Conservation (phyloP, 2,888 invertebrate species). For the Hypercompe scribonia region DNA sequence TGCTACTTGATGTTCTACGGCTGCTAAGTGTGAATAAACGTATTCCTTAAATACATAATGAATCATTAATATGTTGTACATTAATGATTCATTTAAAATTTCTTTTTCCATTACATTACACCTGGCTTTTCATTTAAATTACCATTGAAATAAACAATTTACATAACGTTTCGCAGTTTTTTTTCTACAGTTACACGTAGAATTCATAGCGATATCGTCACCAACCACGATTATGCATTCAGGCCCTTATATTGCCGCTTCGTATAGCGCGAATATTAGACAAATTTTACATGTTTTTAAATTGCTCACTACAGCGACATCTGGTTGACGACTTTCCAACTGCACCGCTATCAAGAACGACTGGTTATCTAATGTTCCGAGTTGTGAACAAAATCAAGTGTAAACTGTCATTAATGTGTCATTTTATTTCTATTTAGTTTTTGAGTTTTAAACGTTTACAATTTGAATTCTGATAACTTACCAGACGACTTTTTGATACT, state of each 20-base stretch:
- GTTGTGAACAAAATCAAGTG: neutral
- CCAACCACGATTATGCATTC: neutral
- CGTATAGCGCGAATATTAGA: constrained; percentile 15
- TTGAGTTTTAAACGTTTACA: no score
- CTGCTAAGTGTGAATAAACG: neutral
- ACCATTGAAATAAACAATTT: no score
- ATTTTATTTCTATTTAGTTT: no score
- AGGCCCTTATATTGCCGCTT: constrained; percentile 4
- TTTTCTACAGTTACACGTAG: no score
- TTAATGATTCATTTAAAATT: neutral
- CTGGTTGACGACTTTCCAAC: constrained; percentile 13
- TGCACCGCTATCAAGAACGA: neutral
- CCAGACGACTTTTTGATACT: no score
- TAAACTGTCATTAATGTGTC: neutral
- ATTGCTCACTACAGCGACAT: constrained; percentile 16
- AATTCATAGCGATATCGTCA: neutral
- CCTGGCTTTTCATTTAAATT: neutral
- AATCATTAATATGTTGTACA: no score
- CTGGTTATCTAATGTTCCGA: neutral
- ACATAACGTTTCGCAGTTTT: no score
- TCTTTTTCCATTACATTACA: no score
- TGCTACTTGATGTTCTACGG: no score
- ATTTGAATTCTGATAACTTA: no score
- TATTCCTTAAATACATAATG: neutral
- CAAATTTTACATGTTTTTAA: constrained; percentile 19